Conservation (phyloP, 1,140 invertebrate genomes). For the Saxidomus purpurata region DNA sequence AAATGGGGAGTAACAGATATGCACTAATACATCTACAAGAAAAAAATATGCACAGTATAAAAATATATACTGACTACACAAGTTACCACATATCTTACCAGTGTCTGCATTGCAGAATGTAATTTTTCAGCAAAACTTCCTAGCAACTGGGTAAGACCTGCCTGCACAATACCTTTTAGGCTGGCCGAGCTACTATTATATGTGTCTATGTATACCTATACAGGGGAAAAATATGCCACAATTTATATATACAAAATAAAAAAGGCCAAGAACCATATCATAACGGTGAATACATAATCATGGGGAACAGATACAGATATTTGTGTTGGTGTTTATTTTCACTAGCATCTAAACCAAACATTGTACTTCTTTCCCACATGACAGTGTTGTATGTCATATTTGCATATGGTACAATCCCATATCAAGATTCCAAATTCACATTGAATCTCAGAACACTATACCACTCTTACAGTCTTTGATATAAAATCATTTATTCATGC, state of each 20-base stretch:
- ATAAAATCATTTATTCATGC: too few species aligned
- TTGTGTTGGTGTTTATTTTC: too few species aligned
- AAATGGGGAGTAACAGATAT: background rate
- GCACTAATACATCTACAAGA: background rate
- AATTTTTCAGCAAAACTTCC: constrained; percentile 82
- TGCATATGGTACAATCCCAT: too few species aligned
- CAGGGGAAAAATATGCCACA: background rate
- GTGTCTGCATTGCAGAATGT: constrained; percentile 69
- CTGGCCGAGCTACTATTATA: constrained; percentile 78
- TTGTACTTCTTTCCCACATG: too few species aligned
- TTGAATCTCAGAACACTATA: too few species aligned
- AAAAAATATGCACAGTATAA: background rate
- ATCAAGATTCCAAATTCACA: too few species aligned
- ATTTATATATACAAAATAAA: background rate
- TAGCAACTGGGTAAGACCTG: constrained; percentile 84
- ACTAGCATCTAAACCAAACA: too few species aligned
- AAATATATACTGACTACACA: background rate
- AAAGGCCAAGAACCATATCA: too few species aligned
- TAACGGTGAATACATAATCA: too few species aligned
- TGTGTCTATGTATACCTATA: constrained; percentile 84
- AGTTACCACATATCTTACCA: constrained; percentile 75
- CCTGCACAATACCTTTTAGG: constrained; percentile 82
- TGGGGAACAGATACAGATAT: too few species aligned
- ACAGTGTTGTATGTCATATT: too few species aligned
- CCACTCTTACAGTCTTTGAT: too few species aligned